Conservation (phyloP, 2,888 invertebrate species). For the Diaprepes abbreviatus region DNA sequence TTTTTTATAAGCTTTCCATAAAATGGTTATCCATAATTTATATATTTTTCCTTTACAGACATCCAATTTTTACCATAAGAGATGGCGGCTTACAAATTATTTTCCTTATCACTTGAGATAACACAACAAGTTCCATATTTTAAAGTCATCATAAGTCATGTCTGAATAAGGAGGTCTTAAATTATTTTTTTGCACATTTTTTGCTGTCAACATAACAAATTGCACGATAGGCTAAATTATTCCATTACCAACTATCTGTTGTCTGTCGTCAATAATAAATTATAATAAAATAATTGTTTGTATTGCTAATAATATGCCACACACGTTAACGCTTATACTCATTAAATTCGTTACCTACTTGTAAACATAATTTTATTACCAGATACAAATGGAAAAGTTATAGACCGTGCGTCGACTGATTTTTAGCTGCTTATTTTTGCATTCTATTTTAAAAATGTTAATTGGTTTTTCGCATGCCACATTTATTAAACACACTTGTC, state of each 20-base stretch:
- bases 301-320: slow-evolving; percentile 4
- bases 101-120: no score
- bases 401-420: background rate
- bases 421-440: slow-evolving; percentile 15
- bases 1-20: no score
- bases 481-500: slow-evolving; percentile 27
- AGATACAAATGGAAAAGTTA: slow-evolving; percentile 9
- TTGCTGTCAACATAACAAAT: background rate
- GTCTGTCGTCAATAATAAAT: slow-evolving; percentile 16
- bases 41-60: no score
- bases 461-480: slow-evolving; percentile 36
- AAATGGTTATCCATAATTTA: no score
- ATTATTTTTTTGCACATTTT: background rate
- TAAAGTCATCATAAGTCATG: no score
- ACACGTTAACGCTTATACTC: slow-evolving; percentile 1
- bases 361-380: slow-evolving; percentile 9
- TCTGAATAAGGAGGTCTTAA: no score
- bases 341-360: slow-evolving; percentile 10
- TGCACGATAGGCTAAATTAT: background rate
- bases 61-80: no score
- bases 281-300: slow-evolving; percentile 21
- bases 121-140: no score
- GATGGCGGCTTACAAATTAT: no score
- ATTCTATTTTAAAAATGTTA: slow-evolving; percentile 22
- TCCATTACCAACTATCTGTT: background rate